phyloP scores from a whole-genome alignment of 2,888 invertebrate species.

The Adelognathus sp. region DNA sequence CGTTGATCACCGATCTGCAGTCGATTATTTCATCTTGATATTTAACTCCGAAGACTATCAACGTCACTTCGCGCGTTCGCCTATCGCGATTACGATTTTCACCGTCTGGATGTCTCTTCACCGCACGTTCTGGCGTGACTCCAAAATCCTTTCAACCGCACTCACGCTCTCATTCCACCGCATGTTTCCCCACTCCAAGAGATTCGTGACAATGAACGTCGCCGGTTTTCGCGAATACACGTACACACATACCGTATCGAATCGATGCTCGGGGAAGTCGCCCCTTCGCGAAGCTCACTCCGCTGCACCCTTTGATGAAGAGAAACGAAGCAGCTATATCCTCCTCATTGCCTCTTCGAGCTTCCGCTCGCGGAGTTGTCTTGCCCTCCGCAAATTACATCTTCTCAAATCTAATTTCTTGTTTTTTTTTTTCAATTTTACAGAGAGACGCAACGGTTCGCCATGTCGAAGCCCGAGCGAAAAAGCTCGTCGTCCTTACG shows the following conservation, averaged over 20 bases:
- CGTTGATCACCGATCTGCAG: neutral
- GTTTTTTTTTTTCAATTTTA: neutral
- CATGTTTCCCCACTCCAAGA: conserved; percentile 1
- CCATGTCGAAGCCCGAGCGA: conserved; percentile 80
- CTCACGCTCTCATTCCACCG: neutral
- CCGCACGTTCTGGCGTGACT: neutral
- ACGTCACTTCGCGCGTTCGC: neutral
- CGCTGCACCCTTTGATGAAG: neutral
- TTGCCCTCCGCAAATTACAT: neutral
- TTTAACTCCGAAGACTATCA: neutral
- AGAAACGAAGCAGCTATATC: neutral
- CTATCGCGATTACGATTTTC: conserved; percentile 3
- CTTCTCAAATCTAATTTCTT: neutral
- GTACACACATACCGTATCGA: neutral
- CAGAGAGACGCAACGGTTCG: conserved; percentile 76
- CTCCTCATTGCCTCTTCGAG: neutral
- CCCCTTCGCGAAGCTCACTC: conserved; percentile 3
- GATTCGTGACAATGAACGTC: conserved; percentile 27
- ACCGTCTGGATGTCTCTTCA: neutral
- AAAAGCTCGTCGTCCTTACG: conserved; percentile 81
- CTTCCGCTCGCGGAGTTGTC: neutral
- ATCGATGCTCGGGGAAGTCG: conserved; percentile 3
- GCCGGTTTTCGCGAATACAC: neutral
- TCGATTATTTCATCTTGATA: neutral
- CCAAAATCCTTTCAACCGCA: conserved; percentile 16